Evolutionary conservation across 92 coral and sea anemone species (phyloP).

Genomic region (Nematostella vectensis): DNA sequence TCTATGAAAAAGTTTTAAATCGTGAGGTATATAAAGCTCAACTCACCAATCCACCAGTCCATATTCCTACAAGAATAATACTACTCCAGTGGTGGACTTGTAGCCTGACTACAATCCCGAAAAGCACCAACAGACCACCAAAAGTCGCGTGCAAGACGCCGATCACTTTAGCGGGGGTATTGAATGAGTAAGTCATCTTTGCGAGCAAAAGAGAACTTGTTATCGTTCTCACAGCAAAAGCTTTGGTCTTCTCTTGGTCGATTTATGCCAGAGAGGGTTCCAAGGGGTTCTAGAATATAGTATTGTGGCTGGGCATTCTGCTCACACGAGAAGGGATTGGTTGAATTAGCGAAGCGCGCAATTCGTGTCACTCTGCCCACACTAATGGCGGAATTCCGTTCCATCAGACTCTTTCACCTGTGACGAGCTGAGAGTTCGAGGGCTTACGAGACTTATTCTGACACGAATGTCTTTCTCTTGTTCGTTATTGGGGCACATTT

Average conservation of each 20-base stretch:
- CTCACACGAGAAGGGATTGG: too few relatives aligned
- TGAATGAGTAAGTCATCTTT: slow-evolving; percentile 14
- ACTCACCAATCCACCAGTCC: slow-evolving; percentile 53
- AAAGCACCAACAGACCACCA: slow-evolving; percentile 35
- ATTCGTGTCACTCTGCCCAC: too few relatives aligned
- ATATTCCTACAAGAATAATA: slow-evolving; percentile 32
- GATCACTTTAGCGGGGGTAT: slow-evolving; percentile 28
- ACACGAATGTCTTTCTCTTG: too few relatives aligned
- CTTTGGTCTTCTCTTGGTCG: slow-evolving; percentile 4
- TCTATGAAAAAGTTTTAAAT: not conserved
- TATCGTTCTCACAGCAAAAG: not conserved
- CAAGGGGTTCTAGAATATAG: too few relatives aligned
- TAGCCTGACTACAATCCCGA: slow-evolving; percentile 37
- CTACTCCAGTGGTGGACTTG: slow-evolving; percentile 55
- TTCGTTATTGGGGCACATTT: too few relatives aligned
- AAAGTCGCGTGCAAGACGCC: slow-evolving; percentile 34
- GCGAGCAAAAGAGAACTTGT: not conserved
- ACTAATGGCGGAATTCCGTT: too few relatives aligned
- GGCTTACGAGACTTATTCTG: too few relatives aligned
- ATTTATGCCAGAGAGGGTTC: too few relatives aligned
- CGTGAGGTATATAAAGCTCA: not conserved
- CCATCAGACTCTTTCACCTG: too few relatives aligned
- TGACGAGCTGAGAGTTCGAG: too few relatives aligned
- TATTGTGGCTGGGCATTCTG: too few relatives aligned
- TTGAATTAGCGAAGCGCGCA: too few relatives aligned